Conservation (phyloP, 2,888 invertebrate species). For the Agriopis aurantiaria region DNA sequence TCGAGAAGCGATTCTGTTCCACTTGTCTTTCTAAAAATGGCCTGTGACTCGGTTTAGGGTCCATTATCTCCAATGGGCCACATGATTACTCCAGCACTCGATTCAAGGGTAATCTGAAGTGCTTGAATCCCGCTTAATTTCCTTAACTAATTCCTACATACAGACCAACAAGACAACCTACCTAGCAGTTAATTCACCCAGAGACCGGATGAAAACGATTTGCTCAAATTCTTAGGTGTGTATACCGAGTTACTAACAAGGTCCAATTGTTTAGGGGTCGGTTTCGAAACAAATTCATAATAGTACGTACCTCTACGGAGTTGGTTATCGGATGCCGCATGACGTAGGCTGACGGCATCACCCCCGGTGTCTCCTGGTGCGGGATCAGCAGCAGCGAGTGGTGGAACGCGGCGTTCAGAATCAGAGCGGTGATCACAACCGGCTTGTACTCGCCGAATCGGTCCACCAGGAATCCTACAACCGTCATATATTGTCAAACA, state of each 20-base stretch:
- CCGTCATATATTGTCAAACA: constrained; percentile 40
- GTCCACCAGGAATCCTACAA: constrained; percentile 93
- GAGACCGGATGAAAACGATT: constrained; percentile 84
- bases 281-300: constrained; percentile 60
- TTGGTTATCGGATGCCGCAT: constrained; percentile 91
- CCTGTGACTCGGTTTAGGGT: constrained; percentile 42
- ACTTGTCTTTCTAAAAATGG: constrained; percentile 33
- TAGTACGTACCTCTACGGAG: constrained; percentile 88
- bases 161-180: constrained; percentile 69
- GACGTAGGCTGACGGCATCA: constrained; percentile 91
- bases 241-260: constrained; percentile 67
- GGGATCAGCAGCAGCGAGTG: constrained; percentile 92
- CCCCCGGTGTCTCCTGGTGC: constrained; percentile 92
- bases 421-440: constrained; percentile 91
- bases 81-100: constrained; percentile 38
- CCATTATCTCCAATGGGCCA: constrained; percentile 35
- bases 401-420: constrained; percentile 92
- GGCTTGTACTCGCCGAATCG: constrained; percentile 95
- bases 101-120: constrained; percentile 58
- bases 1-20: constrained; percentile 49
- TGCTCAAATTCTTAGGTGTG: constrained; percentile 83
- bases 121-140: constrained; percentile 79
- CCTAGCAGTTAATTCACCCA: constrained; percentile 76
- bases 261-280: constrained; percentile 64
- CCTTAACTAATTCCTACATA: constrained; percentile 77